A percentile compares a stretch with the other conserved stretches of the same genome.
These are phyloP conservation scores for Acrobasis repandana DNA, from an alignment of 2,888 invertebrate genomes.

Conservation along the genomic window DNA sequence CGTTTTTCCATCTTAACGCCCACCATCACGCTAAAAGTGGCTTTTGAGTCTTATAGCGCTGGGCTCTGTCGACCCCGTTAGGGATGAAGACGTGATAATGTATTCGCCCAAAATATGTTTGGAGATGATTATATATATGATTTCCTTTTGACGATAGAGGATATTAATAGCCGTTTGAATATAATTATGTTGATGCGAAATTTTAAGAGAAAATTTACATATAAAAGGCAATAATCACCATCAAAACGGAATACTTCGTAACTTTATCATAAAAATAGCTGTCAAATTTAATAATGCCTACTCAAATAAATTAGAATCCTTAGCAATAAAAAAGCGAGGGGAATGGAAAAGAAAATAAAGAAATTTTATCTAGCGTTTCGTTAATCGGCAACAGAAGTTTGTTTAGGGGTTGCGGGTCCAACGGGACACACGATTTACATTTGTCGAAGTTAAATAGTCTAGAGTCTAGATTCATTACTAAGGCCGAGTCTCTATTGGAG, in stretches of 20 bases:
- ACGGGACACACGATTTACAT: conserved; percentile 12
- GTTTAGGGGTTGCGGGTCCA: conserved; percentile 40
- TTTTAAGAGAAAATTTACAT: neutral
- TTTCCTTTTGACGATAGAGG: neutral
- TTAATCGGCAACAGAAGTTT: conserved; percentile 57
- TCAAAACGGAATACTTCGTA: conserved; percentile 33
- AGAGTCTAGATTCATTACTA: too few relatives aligned
- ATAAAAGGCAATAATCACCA: conserved; percentile 6
- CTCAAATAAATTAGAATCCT: conserved; percentile 50
- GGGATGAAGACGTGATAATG: too few relatives aligned
- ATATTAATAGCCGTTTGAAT: neutral
- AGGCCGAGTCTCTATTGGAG: too few relatives aligned
- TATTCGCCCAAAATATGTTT: too few relatives aligned
- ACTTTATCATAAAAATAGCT: conserved; percentile 33
- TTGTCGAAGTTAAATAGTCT: neutral
- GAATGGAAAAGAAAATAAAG: conserved; percentile 48
- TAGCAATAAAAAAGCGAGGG: conserved; percentile 43
- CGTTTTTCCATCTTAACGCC: too few relatives aligned
- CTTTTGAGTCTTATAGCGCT: too few relatives aligned
- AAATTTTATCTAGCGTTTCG: conserved; percentile 52
- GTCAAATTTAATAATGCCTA: conserved; percentile 42
- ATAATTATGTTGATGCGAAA: neutral
- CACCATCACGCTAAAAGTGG: too few relatives aligned
- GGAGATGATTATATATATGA: too few relatives aligned
- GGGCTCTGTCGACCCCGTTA: too few relatives aligned